Evolutionary conservation across 64 coral and sea anemone species (phyloP).

Genomic region (Montipora foliosa): DNA sequence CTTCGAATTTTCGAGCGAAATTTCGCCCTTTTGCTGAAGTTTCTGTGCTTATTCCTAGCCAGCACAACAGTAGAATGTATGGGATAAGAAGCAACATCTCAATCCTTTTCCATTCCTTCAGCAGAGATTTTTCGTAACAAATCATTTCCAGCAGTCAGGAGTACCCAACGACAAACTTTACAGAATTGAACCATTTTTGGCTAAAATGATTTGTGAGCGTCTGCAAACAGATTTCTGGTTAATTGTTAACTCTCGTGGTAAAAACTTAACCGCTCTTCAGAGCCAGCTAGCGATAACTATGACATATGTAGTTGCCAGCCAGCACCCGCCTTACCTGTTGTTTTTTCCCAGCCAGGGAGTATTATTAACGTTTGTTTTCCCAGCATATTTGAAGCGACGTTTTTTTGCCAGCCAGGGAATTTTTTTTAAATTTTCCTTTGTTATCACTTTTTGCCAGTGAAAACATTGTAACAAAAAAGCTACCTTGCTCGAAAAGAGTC

Average conservation of each 20-base stretch:
- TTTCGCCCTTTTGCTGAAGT: no score
- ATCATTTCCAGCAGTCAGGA: not conserved
- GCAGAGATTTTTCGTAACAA: no score
- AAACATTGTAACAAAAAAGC: not conserved
- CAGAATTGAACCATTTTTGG: not conserved
- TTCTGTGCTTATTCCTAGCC: no score
- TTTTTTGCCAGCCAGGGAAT: not conserved
- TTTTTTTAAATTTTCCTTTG: not conserved
- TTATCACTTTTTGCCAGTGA: not conserved
- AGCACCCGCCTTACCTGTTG: not conserved
- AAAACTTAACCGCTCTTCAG: not conserved
- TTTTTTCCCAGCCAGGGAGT: not conserved
- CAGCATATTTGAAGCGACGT: not conserved
- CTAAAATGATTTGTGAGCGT: not conserved
- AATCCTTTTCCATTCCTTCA: no score
- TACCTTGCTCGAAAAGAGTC: no score
- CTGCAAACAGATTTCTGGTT: not conserved
- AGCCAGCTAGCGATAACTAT: not conserved
- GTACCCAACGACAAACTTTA: not conserved
- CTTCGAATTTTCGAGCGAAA: no score
- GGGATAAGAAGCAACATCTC: no score
- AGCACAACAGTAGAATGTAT: no score
- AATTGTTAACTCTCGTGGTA: not conserved
- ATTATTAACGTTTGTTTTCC: not conserved
- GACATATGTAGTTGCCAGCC: not conserved